Percentiles rank a stretch among this genome's conserved stretches.
These are phyloP conservation scores for Solenodon paradoxus DNA, from an alignment of 2,113 vertebrate genomes.

Conservation along the genomic window DNA sequence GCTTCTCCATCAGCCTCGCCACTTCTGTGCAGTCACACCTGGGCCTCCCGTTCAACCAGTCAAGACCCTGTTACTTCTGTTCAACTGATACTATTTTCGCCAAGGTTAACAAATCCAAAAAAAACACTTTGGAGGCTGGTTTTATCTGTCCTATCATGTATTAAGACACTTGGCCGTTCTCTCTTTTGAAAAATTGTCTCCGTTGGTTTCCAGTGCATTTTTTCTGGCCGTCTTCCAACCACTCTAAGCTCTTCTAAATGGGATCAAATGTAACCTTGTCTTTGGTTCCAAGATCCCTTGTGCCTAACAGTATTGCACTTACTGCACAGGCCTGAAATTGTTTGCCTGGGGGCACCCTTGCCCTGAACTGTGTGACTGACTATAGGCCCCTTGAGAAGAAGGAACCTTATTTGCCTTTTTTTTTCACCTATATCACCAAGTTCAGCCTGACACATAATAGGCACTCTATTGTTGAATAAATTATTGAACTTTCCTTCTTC, in stretches of 20 bases:
- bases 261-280: not conserved
- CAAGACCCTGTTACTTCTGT: not conserved
- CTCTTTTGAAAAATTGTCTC: not conserved
- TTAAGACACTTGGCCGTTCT: not conserved
- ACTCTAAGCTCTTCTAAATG: not conserved
- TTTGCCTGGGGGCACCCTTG: not conserved
- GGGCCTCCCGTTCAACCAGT: not conserved
- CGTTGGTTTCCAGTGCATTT: not conserved
- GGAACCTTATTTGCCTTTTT: not conserved
- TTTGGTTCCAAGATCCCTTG: not conserved
- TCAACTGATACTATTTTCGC: not conserved
- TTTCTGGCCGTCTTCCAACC: not conserved
- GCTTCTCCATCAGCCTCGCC: not conserved
- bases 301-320: not conserved
- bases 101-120: not conserved
- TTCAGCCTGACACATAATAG: not conserved
- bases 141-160: not conserved
- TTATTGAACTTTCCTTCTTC: not conserved
- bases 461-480: not conserved
- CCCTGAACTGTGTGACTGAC: not conserved
- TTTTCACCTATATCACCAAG: not conserved
- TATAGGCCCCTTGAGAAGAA: not conserved
- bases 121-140: not conserved
- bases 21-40: not conserved
- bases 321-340: not conserved